A percentile compares a stretch with the other conserved stretches of the same genome.
phyloP scores from a whole-genome alignment of 2,113 vertebrate species.

The Clupea harengus region DNA sequence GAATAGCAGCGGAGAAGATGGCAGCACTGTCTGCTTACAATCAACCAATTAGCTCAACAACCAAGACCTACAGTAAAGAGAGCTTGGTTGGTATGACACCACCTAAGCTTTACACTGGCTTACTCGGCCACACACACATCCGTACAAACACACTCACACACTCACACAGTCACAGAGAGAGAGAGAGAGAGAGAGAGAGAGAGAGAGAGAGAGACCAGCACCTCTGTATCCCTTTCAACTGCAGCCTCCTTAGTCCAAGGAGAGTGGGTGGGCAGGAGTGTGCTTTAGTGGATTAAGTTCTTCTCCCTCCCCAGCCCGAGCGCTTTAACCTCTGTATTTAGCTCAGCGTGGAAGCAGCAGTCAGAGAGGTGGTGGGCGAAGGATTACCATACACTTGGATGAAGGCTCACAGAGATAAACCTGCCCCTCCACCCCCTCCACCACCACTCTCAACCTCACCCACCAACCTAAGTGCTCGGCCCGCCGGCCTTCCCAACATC shows the following conservation, averaged over 20 bases:
- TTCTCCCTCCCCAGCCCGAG: not conserved
- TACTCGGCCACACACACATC: not conserved
- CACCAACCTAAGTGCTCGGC: not conserved
- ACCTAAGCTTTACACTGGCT: not conserved
- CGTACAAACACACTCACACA: not conserved
- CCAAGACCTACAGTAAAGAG: not conserved
- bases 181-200: not conserved
- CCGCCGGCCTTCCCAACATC: not conserved
- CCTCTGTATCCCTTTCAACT: not conserved
- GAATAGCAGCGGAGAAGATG: not conserved
- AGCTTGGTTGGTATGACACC: not conserved
- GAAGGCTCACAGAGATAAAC: not conserved
- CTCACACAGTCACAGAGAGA: not conserved
- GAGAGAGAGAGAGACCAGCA: not conserved
- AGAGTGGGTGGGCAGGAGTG: slow-evolving; percentile 26
- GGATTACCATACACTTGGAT: slow-evolving; percentile 55
- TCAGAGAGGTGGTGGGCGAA: slow-evolving; percentile 44
- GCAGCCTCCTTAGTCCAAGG: not conserved
- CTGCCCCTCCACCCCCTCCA: not conserved
- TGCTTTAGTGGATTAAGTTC: slow-evolving; percentile 50
- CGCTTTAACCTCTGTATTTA: slow-evolving; percentile 47
- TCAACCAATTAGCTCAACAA: not conserved
- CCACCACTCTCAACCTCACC: not conserved
- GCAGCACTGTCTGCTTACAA: not conserved
- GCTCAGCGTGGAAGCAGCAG: slow-evolving; percentile 46